Base-by-base conservation (phyloP, 1,140 invertebrate species). In the Drosophila eugracilis region DNA sequence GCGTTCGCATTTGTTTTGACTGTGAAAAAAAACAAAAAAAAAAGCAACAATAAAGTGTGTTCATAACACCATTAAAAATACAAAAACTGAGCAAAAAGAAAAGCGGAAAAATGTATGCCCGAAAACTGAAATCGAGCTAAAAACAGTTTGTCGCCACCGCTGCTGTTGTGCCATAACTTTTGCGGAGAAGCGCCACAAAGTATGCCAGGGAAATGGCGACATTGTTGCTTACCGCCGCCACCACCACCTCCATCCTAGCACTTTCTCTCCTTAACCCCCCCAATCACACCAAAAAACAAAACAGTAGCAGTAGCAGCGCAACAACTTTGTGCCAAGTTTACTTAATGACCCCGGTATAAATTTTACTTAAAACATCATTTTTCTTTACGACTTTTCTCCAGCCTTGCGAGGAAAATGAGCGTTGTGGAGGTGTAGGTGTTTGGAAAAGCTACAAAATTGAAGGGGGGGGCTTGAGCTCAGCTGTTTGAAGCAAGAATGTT, bases 281-380 rank as follows among this genome's bases (percentile, higher is more conserved):
- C 7, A 1, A 17, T 2, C 0, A 10, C 9, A 30, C 28, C 4
- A 32, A 32, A 32, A 47, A 63, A 53, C 5, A 42, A 30, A 44
- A 59, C 75, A 77, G 28, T 59, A 63, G 32, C 59, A 78, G 49
- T 59, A 77, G 32, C 67, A 78, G 50, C 75, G 67, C 77, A 79
- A 77, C 83, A 88, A 85, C 81, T 86, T 86, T 86, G 81, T 88
- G 83, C 81, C 83, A 86, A 86, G 81, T 88, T 86, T 86, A 86
- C 81, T 86, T 86, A 86, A 86, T 86, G 81, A 86, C 83, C 81
- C 77, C 78, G 83, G 81, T 86, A 86, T 86, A 86, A 86, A 86
- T 86, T 86, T 86, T 86, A 86, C 81, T 86, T 86, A 86, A 86
- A 86, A 86, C 81, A 86, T 86, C 83, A 86, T 86, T 86, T 85